These are phyloP conservation scores for Oncorhynchus nerka DNA, from an alignment of 2,113 vertebrate species.

Conservation along the genomic window DNA sequence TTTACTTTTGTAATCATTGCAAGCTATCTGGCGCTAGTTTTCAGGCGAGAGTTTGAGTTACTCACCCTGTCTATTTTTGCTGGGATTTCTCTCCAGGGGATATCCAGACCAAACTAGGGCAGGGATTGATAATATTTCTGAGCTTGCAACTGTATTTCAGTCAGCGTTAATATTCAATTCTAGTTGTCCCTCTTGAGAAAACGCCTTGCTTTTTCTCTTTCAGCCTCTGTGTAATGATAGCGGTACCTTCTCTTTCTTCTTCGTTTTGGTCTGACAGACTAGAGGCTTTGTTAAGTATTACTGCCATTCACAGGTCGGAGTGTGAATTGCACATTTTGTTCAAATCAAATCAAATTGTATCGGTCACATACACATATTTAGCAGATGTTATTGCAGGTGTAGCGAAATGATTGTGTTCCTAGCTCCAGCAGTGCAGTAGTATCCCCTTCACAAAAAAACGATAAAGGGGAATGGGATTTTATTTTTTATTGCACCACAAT, in stretches of 20 bases:
- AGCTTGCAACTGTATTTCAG: slow-evolving; percentile 32
- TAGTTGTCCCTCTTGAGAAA: slow-evolving; percentile 38
- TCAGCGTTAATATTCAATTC: slow-evolving; percentile 33
- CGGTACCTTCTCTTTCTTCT: slow-evolving; percentile 18
- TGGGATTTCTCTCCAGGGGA: slow-evolving; percentile 52
- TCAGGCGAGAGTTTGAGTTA: slow-evolving; percentile 46
- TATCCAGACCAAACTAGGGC: slow-evolving; percentile 49
- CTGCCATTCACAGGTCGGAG: too few relatives aligned
- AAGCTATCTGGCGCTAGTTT: slow-evolving; percentile 6
- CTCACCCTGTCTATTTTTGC: slow-evolving; percentile 59
- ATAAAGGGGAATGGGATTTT: too few relatives aligned
- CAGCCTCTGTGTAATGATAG: slow-evolving; percentile 44
- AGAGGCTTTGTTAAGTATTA: too few relatives aligned
- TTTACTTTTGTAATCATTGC: slow-evolving; percentile 1
- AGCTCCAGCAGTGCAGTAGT: too few relatives aligned
- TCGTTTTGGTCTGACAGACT: too few relatives aligned
- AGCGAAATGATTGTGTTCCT: too few relatives aligned
- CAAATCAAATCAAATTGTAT: too few relatives aligned
- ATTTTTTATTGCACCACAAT: too few relatives aligned
- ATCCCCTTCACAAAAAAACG: too few relatives aligned
- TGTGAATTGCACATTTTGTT: too few relatives aligned
- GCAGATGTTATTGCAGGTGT: too few relatives aligned
- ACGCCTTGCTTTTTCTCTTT: slow-evolving; percentile 39
- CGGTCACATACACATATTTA: too few relatives aligned
- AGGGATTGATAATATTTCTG: slow-evolving; percentile 46